These are phyloP conservation scores for Hoplostethus atlanticus DNA, from an alignment of 2,797 vertebrate genomes.

Conservation along the genomic window DNA sequence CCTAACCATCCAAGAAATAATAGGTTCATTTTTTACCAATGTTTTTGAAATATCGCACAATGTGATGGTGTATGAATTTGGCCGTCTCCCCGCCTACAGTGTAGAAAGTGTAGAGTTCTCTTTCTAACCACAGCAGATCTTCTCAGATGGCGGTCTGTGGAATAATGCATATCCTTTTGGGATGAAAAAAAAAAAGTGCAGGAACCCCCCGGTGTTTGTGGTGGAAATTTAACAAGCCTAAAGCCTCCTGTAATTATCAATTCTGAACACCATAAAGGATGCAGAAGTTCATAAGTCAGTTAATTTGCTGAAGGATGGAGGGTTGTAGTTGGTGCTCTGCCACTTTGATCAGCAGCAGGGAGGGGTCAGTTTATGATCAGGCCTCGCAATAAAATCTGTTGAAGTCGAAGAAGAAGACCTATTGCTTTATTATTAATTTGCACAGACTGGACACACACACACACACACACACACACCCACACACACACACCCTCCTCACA, in stretches of 20 bases:
- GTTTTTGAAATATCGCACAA: background rate
- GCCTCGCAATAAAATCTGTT: slow-evolving; percentile 22
- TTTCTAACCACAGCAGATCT: too few species aligned
- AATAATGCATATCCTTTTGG: background rate
- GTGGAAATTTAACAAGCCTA: slow-evolving; percentile 32
- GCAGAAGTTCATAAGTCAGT: slow-evolving; percentile 40
- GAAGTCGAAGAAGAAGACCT: slow-evolving; percentile 23
- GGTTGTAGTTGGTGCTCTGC: slow-evolving; percentile 21
- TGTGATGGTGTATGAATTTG: too few species aligned
- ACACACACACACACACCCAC: background rate
- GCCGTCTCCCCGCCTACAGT: background rate
- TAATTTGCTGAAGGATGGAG: slow-evolving; percentile 39
- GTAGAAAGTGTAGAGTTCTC: background rate
- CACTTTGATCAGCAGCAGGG: slow-evolving; percentile 40
- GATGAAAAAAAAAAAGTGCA: too few species aligned
- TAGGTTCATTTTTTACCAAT: background rate
- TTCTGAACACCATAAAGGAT: slow-evolving; percentile 49
- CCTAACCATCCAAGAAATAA: too few species aligned
- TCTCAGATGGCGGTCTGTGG: background rate
- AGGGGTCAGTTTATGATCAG: slow-evolving; percentile 37
- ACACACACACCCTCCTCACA: too few species aligned
- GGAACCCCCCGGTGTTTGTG: slow-evolving; percentile 23
- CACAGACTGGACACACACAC: slow-evolving; percentile 3
- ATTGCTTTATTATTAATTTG: background rate
- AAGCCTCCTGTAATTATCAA: slow-evolving; percentile 34